These are phyloP conservation scores for Hirtodrosophila histrioides DNA, from an alignment of 2,888 invertebrate species.

Conservation along the genomic window DNA sequence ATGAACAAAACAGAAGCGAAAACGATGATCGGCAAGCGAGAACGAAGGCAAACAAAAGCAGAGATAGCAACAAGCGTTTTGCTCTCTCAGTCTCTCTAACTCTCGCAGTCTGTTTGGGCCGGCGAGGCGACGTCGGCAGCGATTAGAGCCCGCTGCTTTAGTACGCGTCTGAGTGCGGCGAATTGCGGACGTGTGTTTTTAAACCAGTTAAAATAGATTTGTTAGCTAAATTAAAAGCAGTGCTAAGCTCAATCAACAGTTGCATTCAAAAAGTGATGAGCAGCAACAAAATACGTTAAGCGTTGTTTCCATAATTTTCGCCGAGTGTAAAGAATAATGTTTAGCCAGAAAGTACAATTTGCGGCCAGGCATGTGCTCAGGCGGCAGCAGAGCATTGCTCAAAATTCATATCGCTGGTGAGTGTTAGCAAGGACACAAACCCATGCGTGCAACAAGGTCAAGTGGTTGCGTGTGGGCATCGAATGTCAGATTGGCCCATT, in stretches of 20 bases:
- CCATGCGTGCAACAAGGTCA: neutral
- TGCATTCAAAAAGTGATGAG: conserved; percentile 17
- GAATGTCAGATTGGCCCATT: too few relatives aligned
- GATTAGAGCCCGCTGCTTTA: conserved; percentile 6
- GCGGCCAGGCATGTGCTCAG: conserved; percentile 34
- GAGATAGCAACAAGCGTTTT: too few relatives aligned
- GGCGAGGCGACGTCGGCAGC: neutral
- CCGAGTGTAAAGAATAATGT: conserved; percentile 25
- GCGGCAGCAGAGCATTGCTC: conserved; percentile 16
- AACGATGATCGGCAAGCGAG: too few relatives aligned
- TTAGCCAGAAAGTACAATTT: conserved; percentile 44
- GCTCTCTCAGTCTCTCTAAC: neutral
- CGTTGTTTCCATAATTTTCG: neutral
- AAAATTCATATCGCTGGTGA: conserved; percentile 50
- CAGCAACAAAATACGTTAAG: neutral
- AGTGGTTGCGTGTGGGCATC: neutral
- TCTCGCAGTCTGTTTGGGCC: neutral
- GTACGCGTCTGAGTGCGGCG: conserved; percentile 16
- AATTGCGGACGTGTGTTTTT: conserved; percentile 18
- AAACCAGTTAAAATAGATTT: neutral
- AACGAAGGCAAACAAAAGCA: too few relatives aligned
- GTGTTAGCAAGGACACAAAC: conserved; percentile 14
- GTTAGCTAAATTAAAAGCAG: too few relatives aligned
- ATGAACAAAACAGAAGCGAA: neutral
- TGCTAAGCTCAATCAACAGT: neutral